Percentiles rank a stretch among this genome's conserved stretches.
Conservation (phyloP, 2,797 vertebrate species). For the Cynopterus sphinx region DNA sequence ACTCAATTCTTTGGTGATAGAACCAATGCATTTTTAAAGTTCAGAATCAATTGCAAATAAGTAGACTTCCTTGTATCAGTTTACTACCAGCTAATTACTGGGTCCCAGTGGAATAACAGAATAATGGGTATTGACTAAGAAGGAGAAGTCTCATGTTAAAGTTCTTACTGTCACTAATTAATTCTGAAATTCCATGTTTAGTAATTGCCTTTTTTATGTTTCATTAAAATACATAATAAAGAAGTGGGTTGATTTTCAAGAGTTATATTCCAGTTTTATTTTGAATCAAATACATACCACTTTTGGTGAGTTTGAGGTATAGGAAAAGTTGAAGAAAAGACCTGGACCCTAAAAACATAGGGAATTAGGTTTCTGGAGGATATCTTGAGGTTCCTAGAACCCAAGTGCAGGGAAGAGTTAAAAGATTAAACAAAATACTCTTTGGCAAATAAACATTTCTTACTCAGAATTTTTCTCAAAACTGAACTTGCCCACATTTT, state of each 20-base stretch:
- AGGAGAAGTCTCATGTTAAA: not conserved
- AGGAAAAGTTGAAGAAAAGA: not conserved
- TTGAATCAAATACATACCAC: not conserved
- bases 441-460: not conserved
- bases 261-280: not conserved
- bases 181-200: not conserved
- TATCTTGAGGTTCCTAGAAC: not conserved
- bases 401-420: not conserved
- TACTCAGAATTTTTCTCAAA: constrained; percentile 1
- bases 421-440: not conserved
- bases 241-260: not conserved
- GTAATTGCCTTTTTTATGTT: not conserved
- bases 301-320: not conserved
- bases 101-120: not conserved
- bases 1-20: not conserved
- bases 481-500: not conserved
- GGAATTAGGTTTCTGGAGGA: not conserved
- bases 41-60: not conserved
- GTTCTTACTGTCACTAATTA: not conserved
- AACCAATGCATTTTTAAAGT: not conserved
- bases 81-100: not conserved
- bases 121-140: not conserved
- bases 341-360: not conserved
- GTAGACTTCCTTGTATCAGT: not conserved
- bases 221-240: not conserved